A percentile compares a stretch with the other conserved stretches of the same genome.
phyloP scores from a whole-genome alignment of 2,888 invertebrate species.

The Stenolophus ochropezus region DNA sequence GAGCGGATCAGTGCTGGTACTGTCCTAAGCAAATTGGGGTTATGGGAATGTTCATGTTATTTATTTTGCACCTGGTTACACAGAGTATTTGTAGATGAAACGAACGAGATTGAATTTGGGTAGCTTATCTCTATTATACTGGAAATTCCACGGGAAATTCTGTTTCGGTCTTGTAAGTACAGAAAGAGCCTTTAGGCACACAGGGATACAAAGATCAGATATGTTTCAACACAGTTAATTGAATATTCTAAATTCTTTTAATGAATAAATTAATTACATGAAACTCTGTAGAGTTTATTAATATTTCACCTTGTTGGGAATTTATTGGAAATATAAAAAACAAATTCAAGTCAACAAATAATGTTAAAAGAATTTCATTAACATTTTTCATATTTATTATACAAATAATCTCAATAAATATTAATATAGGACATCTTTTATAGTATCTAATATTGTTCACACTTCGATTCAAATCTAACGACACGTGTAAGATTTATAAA shows the following conservation, averaged over 20 bases:
- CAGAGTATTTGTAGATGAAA: background rate
- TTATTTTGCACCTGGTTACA: constrained; percentile 4
- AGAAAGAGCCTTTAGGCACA: background rate
- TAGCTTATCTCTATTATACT: background rate
- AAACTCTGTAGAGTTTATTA: too few species aligned
- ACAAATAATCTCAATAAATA: too few species aligned
- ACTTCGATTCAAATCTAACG: too few species aligned
- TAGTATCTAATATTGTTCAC: too few species aligned
- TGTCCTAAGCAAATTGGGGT: background rate
- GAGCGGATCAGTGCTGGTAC: background rate
- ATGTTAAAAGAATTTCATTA: too few species aligned
- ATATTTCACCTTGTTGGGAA: too few species aligned
- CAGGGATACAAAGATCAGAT: background rate
- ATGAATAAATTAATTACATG: background rate
- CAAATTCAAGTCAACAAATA: too few species aligned
- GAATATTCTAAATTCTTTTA: background rate
- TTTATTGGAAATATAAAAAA: too few species aligned
- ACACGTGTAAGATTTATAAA: too few species aligned
- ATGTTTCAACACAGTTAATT: background rate
- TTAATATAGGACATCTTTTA: too few species aligned
- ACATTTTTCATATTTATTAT: too few species aligned
- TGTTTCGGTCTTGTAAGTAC: background rate
- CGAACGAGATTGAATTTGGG: background rate
- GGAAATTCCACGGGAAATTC: background rate
- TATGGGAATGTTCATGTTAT: background rate